Percentiles rank a stretch among this genome's conserved stretches.
phyloP scores from a whole-genome alignment of 1,140 invertebrate genomes.

The Zaprionus ornatus region DNA sequence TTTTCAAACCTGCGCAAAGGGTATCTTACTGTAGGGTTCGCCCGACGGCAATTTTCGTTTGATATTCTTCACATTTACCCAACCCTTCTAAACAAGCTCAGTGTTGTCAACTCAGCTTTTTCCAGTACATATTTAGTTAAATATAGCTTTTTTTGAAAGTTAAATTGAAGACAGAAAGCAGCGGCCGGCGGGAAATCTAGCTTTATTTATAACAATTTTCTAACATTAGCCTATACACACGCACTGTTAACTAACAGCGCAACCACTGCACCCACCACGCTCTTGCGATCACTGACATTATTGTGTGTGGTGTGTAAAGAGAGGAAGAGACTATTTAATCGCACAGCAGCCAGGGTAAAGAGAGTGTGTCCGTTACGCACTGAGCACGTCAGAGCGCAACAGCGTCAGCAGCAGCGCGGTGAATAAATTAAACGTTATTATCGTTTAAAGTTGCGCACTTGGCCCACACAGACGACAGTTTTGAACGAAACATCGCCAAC shows the following conservation, averaged over 20 bases:
- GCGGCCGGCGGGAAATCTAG: no score
- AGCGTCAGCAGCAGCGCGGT: conserved; percentile 23
- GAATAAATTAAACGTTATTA: conserved; percentile 46
- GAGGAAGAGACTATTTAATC: neutral
- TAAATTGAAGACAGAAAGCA: no score
- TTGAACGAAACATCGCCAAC: conserved; percentile 59
- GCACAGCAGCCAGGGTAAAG: neutral
- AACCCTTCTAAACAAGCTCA: no score
- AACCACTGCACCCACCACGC: conserved; percentile 32
- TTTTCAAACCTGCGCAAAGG: no score
- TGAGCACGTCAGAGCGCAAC: conserved; percentile 37
- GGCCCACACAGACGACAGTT: conserved; percentile 68
- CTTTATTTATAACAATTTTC: no score
- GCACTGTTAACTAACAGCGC: conserved; percentile 46
- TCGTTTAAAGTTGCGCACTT: conserved; percentile 58
- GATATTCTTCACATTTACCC: no score
- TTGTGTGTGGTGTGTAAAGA: neutral
- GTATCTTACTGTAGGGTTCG: no score
- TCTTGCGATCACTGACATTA: conserved; percentile 4
- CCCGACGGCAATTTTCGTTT: no score
- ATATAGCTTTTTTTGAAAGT: no score
- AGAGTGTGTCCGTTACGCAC: conserved; percentile 21
- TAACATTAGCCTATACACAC: no score
- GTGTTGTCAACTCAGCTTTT: no score
- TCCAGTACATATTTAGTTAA: no score